phyloP scores from a whole-genome alignment of 1,140 invertebrate species.

The Manduca sexta region DNA sequence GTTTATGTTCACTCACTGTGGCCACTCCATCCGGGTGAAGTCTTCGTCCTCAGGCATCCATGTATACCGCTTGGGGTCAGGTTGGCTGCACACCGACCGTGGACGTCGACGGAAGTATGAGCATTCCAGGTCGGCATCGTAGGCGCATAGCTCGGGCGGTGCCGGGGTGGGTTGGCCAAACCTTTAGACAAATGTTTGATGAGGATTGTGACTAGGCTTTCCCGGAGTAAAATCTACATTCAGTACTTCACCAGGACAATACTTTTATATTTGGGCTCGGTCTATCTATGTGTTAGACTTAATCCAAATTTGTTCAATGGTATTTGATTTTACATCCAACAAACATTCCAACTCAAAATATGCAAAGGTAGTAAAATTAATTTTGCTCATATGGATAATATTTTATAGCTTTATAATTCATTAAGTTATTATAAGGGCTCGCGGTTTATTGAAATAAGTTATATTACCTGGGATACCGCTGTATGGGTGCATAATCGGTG shows the following conservation, averaged over 20 bases:
- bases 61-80: conserved; percentile 82
- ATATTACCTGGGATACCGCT: conserved; percentile 78
- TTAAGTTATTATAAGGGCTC: no score
- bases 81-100: conserved; percentile 79
- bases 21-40: conserved; percentile 79
- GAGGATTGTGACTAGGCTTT: neutral
- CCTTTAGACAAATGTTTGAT: conserved; percentile 30
- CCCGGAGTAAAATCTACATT: neutral
- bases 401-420: no score
- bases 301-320: no score
- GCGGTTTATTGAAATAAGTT: no score
- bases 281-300: no score
- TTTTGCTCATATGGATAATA: no score
- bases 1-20: conserved; percentile 57
- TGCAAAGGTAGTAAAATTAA: no score
- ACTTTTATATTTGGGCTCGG: no score
- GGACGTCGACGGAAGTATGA: conserved; percentile 85
- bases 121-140: conserved; percentile 81
- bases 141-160: conserved; percentile 73
- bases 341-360: no score
- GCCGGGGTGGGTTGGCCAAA: conserved; percentile 73
- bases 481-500: conserved; percentile 81
- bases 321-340: no score
- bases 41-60: conserved; percentile 86
- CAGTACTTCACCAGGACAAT: neutral